A percentile compares a stretch with the other conserved stretches of the same genome.
Conservation (phyloP, 2,113 vertebrate genomes). For the Scalopus aquaticus region DNA sequence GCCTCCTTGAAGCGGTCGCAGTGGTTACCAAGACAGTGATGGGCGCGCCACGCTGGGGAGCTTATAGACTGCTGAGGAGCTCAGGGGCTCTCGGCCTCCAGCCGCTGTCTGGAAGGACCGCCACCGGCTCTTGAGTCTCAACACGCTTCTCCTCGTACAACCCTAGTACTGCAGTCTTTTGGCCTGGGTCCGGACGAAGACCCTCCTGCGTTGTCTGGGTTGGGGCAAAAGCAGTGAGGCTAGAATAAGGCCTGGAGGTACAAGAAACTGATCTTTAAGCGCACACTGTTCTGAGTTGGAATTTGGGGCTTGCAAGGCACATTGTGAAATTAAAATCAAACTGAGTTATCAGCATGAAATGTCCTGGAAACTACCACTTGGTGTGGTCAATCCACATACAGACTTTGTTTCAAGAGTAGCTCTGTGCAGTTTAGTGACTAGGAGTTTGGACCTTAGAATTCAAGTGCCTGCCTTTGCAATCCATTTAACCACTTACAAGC, state of each 20-base stretch:
- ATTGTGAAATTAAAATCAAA: slow-evolving; percentile 16
- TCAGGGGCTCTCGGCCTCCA: rapidly evolving
- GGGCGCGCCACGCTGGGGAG: rapidly evolving
- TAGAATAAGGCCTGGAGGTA: rapidly evolving
- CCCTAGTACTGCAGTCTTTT: neutral
- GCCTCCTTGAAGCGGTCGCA: neutral
- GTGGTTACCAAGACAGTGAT: rapidly evolving
- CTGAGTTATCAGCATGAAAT: neutral
- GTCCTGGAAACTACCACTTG: neutral
- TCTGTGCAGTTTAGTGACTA: no score
- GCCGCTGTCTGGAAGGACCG: rapidly evolving
- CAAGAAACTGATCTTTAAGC: neutral
- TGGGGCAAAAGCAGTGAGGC: rapidly evolving
- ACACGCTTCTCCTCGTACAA: rapidly evolving
- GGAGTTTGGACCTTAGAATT: neutral
- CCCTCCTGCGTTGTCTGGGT: neutral
- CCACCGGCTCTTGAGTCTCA: rapidly evolving
- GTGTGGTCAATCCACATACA: no score
- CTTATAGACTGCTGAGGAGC: rapidly evolving
- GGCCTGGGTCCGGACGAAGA: neutral
- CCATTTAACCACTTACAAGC: neutral
- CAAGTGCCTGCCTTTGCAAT: neutral
- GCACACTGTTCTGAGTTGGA: neutral
- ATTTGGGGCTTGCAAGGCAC: neutral
- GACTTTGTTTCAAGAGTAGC: neutral